Evolutionary conservation across 2,113 vertebrate species (phyloP).

Genomic region (Camelus dromedarius): DNA sequence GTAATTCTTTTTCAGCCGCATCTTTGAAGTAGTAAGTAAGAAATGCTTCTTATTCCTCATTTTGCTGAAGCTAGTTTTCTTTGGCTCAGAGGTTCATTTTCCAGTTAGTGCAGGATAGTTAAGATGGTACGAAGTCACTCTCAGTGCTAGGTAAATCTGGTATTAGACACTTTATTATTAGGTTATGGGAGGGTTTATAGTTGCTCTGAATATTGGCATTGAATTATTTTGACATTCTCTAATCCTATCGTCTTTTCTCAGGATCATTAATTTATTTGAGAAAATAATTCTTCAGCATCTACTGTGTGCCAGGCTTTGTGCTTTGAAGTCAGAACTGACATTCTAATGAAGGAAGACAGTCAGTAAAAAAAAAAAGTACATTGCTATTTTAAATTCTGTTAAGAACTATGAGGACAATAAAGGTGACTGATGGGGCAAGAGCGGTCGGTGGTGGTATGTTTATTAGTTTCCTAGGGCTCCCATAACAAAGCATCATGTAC

Average conservation of each 20-base stretch:
- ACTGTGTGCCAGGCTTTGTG: neutral
- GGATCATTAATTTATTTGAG: constrained; percentile 4
- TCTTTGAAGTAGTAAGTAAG: neutral
- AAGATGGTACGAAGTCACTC: neutral
- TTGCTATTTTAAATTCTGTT: neutral
- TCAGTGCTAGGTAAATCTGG: neutral
- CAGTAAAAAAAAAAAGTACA: neutral
- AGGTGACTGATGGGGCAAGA: neutral
- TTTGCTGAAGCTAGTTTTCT: neutral
- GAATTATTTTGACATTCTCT: neutral
- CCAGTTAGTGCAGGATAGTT: neutral
- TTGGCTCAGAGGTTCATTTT: neutral
- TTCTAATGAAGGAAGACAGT: neutral
- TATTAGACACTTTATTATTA: neutral
- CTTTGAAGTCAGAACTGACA: neutral
- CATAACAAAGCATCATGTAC: neutral
- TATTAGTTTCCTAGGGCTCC: neutral
- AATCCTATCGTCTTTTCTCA: neutral
- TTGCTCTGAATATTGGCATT: neutral
- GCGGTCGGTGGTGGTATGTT: neutral
- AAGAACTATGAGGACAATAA: neutral
- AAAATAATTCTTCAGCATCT: neutral
- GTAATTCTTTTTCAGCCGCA: neutral
- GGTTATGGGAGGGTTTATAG: neutral
- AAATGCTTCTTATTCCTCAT: neutral